Conservation (phyloP, 2,797 vertebrate species). For the Rhodeus uyekii region DNA sequence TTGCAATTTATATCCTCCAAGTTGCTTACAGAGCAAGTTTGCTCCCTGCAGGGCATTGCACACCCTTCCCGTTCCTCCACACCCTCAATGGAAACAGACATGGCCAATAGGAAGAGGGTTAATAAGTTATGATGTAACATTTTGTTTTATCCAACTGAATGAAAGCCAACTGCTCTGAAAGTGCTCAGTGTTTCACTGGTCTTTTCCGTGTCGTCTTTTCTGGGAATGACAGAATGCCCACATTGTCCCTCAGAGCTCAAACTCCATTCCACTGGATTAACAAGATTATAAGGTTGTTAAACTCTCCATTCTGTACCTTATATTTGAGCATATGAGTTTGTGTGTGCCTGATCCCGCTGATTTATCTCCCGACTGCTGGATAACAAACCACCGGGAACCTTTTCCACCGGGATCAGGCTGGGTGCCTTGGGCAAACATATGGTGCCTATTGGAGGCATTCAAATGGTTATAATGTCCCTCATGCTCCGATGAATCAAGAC, state of each 20-base stretch:
- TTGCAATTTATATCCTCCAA: constrained; percentile 44
- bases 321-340: constrained; percentile 1
- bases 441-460: constrained; percentile 41
- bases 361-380: constrained; percentile 24
- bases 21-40: constrained; percentile 53
- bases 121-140: constrained; percentile 70
- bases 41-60: constrained; percentile 6
- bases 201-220: constrained; percentile 24
- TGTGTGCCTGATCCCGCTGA: background rate
- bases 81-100: constrained; percentile 10
- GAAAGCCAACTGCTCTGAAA: constrained; percentile 55
- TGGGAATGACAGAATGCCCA: constrained; percentile 46
- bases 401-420: constrained; percentile 32
- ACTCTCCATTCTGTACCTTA: constrained; percentile 31
- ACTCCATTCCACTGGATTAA: constrained; percentile 39
- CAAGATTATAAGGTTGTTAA: constrained; percentile 45
- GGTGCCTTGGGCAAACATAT: constrained; percentile 35
- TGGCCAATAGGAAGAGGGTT: constrained; percentile 50
- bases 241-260: constrained; percentile 42
- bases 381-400: constrained; percentile 42
- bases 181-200: constrained; percentile 44
- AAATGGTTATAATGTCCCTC: constrained; percentile 37
- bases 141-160: constrained; percentile 51
- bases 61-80: constrained; percentile 3
- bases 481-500: constrained; percentile 12